Evolutionary conservation across 2,888 invertebrate genomes (phyloP).

Genomic region (Harmothoe impar): DNA sequence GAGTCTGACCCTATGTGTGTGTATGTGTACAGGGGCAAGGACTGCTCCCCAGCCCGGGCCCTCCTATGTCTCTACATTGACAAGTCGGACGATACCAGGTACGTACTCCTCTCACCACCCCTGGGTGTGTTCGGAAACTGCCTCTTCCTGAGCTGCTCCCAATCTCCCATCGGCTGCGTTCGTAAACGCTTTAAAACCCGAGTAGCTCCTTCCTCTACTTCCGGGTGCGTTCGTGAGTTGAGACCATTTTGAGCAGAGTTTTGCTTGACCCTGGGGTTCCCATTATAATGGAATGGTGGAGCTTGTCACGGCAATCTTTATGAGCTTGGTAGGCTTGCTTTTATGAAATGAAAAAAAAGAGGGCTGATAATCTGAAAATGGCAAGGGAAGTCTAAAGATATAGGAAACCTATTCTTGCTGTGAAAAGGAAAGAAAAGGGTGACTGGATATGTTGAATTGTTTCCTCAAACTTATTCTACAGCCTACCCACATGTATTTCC

Average conservation of each 20-base stretch:
- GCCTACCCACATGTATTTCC: no score
- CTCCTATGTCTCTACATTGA: conserved; percentile 20
- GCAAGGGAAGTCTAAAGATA: no score
- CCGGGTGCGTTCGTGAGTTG: background rate
- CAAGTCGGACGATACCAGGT: conserved; percentile 24
- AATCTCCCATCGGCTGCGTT: background rate
- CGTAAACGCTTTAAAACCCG: background rate
- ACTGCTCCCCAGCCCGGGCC: conserved; percentile 45
- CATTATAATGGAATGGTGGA: no score
- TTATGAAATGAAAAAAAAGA: no score
- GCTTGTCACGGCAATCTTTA: no score
- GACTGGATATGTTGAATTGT: no score
- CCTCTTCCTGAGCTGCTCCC: background rate
- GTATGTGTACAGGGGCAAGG: conserved; percentile 15
- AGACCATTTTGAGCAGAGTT: background rate
- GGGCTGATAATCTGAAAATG: no score
- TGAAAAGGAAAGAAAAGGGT: no score
- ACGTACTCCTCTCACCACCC: background rate
- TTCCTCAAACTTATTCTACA: no score
- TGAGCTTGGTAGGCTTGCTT: no score
- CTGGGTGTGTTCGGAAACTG: conserved; percentile 26
- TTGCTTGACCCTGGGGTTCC: no score
- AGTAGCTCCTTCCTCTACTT: background rate
- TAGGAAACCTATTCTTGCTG: no score
- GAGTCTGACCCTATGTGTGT: background rate